Percentiles rank a stretch among this genome's conserved stretches.
phyloP scores from a whole-genome alignment of 1,140 invertebrate species.

The Drosophila arawakana region DNA sequence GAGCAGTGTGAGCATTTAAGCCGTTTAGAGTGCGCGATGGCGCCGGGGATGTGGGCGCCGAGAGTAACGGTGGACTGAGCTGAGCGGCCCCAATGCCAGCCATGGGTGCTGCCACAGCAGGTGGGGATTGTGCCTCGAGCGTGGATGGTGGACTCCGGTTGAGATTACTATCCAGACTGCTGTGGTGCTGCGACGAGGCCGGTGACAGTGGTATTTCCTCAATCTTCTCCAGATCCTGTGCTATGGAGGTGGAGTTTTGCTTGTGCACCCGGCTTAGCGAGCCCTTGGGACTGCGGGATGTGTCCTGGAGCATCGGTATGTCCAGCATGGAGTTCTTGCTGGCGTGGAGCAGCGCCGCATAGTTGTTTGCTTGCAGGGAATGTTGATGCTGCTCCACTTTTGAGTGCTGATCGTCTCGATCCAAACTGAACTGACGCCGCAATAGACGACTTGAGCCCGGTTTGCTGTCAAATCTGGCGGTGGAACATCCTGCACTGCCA shows the following conservation, averaged over 20 bases:
- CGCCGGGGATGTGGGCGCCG: slow-evolving; percentile 76
- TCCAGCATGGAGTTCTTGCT: slow-evolving; percentile 75
- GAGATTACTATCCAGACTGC: slow-evolving; percentile 80
- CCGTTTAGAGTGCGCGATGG: slow-evolving; percentile 72
- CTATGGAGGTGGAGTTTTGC: slow-evolving; percentile 89
- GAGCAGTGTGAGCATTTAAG: slow-evolving; percentile 44
- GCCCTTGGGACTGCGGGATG: slow-evolving; percentile 73
- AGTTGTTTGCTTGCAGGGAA: slow-evolving; percentile 68
- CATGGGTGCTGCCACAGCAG: slow-evolving; percentile 17
- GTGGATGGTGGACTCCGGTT: slow-evolving; percentile 81
- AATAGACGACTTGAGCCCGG: slow-evolving; percentile 86
- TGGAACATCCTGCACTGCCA: slow-evolving; percentile 53
- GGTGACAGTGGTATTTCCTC: slow-evolving; percentile 87
- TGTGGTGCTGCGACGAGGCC: slow-evolving; percentile 78
- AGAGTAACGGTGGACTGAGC: slow-evolving; percentile 63
- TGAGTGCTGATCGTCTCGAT: slow-evolving; percentile 86
- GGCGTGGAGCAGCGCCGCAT: slow-evolving; percentile 57
- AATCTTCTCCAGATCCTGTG: slow-evolving; percentile 89
- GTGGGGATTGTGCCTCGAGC: slow-evolving; percentile 72
- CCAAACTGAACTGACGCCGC: slow-evolving; percentile 89
- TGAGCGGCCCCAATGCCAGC: slow-evolving; percentile 1
- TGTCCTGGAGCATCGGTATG: slow-evolving; percentile 74
- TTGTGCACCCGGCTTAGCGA: slow-evolving; percentile 86
- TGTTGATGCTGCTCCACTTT: slow-evolving; percentile 74
- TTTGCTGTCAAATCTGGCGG: slow-evolving; percentile 68